These are phyloP conservation scores for Drosophila nigricruria DNA, from an alignment of 2,888 invertebrate genomes.

Conservation along the genomic window DNA sequence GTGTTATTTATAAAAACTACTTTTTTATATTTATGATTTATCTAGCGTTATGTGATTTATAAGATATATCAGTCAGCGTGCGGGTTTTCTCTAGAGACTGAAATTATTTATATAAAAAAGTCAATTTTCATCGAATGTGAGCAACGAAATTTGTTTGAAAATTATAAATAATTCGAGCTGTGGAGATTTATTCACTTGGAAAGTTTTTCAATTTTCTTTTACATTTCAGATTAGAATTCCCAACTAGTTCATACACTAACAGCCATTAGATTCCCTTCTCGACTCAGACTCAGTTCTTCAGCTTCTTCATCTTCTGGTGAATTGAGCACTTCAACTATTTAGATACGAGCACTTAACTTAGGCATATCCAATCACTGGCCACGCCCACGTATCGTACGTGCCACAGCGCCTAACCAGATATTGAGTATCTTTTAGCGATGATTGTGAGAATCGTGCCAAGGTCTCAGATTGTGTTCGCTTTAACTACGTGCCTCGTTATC, in stretches of 20 bases:
- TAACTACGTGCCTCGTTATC: constrained; percentile 75
- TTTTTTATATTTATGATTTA: constrained; percentile 33
- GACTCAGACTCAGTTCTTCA: neutral
- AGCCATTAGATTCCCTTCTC: neutral
- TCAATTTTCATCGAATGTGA: neutral
- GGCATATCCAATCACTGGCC: constrained; percentile 22
- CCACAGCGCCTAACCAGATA: constrained; percentile 42
- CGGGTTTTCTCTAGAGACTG: neutral
- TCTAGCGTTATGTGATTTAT: constrained; percentile 40
- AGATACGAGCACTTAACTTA: constrained; percentile 16
- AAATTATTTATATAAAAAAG: constrained; percentile 9
- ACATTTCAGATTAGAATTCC: neutral
- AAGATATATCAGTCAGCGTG: constrained; percentile 3
- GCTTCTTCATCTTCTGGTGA: constrained; percentile 17
- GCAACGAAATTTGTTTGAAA: neutral
- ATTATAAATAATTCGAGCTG: neutral
- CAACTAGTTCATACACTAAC: neutral
- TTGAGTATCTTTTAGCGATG: constrained; percentile 23
- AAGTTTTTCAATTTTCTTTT: neutral
- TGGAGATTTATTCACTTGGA: neutral
- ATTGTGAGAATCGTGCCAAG: constrained; percentile 76
- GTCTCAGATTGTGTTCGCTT: constrained; percentile 70
- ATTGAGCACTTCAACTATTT: constrained; percentile 17
- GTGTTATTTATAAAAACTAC: constrained; percentile 3
- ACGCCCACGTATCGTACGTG: constrained; percentile 60